Evolutionary conservation across 2,113 vertebrate species (phyloP).

Genomic region (Lamprologus sp.): DNA sequence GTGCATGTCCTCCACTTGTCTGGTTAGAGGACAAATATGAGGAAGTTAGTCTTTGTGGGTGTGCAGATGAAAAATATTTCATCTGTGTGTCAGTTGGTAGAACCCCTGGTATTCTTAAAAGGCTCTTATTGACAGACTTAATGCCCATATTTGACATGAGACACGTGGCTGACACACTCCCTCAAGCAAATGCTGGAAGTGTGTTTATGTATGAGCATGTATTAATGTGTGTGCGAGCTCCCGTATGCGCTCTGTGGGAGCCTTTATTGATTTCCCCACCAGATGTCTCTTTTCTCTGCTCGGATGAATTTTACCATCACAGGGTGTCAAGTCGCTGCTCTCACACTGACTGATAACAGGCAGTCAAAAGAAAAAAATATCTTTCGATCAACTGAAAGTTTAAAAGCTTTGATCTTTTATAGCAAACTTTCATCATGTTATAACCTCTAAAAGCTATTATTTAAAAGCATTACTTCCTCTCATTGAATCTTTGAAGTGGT

Average conservation of each 20-base stretch:
- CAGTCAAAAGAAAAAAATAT: neutral
- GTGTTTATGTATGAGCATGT: neutral
- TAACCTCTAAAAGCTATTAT: neutral
- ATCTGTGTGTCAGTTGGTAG: conserved; percentile 26
- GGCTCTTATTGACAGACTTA: conserved; percentile 58
- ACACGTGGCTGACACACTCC: conserved; percentile 52
- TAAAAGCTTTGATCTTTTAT: conserved; percentile 16
- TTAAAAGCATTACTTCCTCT: neutral
- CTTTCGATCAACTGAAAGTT: neutral
- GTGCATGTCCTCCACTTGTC: conserved; percentile 30
- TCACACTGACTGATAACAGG: neutral
- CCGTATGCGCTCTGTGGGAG: conserved; percentile 9
- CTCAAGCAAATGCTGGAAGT: neutral
- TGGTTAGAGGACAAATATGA: conserved; percentile 25
- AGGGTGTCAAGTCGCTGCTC: conserved; percentile 9
- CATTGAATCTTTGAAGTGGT: neutral
- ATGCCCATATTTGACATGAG: conserved; percentile 49
- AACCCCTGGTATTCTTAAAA: conserved; percentile 61
- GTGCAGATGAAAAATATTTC: neutral
- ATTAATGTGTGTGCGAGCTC: neutral
- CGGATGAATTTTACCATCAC: conserved; percentile 4
- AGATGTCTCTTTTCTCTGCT: conserved; percentile 23
- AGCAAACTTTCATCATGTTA: neutral
- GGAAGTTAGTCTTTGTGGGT: neutral
- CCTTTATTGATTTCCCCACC: conserved; percentile 29